Percentiles rank a stretch among this genome's conserved stretches.
Evolutionary conservation across 2,888 invertebrate genomes (phyloP).

Genomic region (Hirudinaria manillensis): DNA sequence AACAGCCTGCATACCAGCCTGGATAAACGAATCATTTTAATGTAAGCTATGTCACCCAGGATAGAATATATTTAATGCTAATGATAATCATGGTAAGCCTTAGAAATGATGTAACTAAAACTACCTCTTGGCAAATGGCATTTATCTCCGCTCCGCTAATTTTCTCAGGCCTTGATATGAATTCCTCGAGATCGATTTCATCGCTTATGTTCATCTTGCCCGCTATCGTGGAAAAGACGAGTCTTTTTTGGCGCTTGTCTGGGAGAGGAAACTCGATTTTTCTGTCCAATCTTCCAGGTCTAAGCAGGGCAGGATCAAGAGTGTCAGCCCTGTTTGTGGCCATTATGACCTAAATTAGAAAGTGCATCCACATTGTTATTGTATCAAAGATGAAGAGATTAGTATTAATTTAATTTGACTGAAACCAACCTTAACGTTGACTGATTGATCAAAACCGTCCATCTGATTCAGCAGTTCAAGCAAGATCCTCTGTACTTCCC

Average conservation of each 20-base stretch:
- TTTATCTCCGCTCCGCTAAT: slow-evolving; percentile 99
- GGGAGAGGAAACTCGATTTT: slow-evolving; percentile 98
- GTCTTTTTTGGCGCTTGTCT: slow-evolving; percentile 79
- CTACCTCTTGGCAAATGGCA: slow-evolving; percentile 94
- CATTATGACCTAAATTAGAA: slow-evolving; percentile 73
- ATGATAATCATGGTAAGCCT: background rate
- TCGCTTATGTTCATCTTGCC: slow-evolving; percentile 66
- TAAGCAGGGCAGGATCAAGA: slow-evolving; percentile 88
- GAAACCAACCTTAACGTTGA: slow-evolving; percentile 87
- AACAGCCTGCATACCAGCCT: slow-evolving; percentile 99
- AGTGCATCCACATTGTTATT: background rate
- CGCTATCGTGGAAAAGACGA: slow-evolving; percentile 96
- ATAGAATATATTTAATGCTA: too few relatives aligned
- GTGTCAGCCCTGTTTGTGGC: slow-evolving; percentile 96
- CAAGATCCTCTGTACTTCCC: slow-evolving; percentile 94
- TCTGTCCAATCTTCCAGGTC: slow-evolving; percentile 91
- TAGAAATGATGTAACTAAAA: too few relatives aligned
- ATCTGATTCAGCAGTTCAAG: slow-evolving; percentile 95
- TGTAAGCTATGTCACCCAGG: too few relatives aligned
- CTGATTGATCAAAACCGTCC: slow-evolving; percentile 99
- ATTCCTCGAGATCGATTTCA: slow-evolving; percentile 97
- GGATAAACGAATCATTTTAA: slow-evolving; percentile 38
- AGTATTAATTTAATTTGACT: background rate
- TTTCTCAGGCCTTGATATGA: slow-evolving; percentile 94
- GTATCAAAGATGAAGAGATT: too few relatives aligned